Evolutionary conservation across 2,113 vertebrate species (phyloP).

Genomic region (Craseonycteris thonglongyai): DNA sequence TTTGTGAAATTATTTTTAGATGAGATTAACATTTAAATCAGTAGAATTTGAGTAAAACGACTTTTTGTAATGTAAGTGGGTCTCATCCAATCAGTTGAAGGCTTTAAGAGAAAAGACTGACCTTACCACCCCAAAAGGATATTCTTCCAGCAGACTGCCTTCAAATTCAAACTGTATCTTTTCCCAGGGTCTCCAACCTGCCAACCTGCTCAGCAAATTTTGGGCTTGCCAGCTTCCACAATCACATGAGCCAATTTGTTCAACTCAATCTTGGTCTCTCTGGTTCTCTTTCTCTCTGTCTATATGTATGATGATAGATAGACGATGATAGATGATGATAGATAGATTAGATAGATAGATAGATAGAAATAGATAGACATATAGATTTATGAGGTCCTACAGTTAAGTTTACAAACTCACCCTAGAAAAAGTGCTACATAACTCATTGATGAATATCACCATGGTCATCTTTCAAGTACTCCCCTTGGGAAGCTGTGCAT

Average conservation of each 20-base stretch:
- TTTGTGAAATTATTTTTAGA: not conserved
- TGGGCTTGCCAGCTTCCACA: not conserved
- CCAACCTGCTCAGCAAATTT: not conserved
- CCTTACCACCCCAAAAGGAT: not conserved
- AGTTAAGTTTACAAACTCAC: too few relatives aligned
- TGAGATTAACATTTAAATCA: not conserved
- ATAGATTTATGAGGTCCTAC: too few relatives aligned
- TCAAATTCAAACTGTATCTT: not conserved
- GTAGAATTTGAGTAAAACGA: not conserved
- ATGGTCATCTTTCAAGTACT: too few relatives aligned
- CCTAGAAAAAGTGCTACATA: too few relatives aligned
- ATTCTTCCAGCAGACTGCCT: not conserved
- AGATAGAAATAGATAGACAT: too few relatives aligned
- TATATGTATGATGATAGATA: too few relatives aligned
- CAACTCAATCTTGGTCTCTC: not conserved
- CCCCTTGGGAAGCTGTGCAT: too few relatives aligned
- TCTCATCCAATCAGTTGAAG: not conserved
- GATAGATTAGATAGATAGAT: too few relatives aligned
- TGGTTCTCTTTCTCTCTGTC: not conserved
- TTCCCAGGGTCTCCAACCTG: not conserved
- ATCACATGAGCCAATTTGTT: not conserved
- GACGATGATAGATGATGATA: too few relatives aligned
- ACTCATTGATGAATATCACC: too few relatives aligned
- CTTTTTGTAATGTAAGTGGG: not conserved
- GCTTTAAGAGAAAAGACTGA: not conserved